Evolutionary conservation across 2,888 invertebrate genomes (phyloP), one percentile per base, ranked within the genome.

Genomic region (Luperina nickerlii): DNA sequence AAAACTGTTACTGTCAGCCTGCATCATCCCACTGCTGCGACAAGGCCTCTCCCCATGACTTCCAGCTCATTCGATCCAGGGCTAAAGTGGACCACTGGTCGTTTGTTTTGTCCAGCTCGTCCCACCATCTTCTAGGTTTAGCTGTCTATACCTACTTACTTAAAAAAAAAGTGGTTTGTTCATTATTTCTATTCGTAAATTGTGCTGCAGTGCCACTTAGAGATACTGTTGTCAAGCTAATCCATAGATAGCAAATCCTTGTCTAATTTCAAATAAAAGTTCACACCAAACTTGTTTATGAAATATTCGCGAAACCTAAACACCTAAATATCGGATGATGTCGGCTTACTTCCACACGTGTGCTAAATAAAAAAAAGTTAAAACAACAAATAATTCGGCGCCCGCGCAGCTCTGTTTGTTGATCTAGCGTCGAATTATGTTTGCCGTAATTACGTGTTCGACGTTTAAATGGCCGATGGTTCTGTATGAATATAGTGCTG

Each of bases 371-470:
- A 93, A 93, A 93, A 92, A 92, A 92, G 90, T 91, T 92, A 93
- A 84, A 88, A 88, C 92, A 95, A 94, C 91, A 94, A 94, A 94
- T 82, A 84, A 71, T 90, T 91, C 68, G 85, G 89, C 90, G 90
- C 88, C 88, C 83, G 84, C 90, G 88, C 84, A 66, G 78, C 82
- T 78, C 73, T 94, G 95, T 95, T 95, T 95, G 90, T 94, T 94
- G 91, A 93, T 90, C 80, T 82, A 90, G 90, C 90, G 90, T 92
- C 92, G 92, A 92, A 94, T 93, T 93, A 94, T 92, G 90, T 90
- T 91, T 81, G 90, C 88, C 88, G 91, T 93, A 91, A 86, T 87
- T 92, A 90, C 87, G 83, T 88, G 88, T 90, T 89, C 79, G 82
- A 79, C 74, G 69, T 81, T 67, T 82, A 81, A 74, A 79, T 78